phyloP scores from a whole-genome alignment of 2,888 invertebrate species.

The Cheilosia pagana region DNA sequence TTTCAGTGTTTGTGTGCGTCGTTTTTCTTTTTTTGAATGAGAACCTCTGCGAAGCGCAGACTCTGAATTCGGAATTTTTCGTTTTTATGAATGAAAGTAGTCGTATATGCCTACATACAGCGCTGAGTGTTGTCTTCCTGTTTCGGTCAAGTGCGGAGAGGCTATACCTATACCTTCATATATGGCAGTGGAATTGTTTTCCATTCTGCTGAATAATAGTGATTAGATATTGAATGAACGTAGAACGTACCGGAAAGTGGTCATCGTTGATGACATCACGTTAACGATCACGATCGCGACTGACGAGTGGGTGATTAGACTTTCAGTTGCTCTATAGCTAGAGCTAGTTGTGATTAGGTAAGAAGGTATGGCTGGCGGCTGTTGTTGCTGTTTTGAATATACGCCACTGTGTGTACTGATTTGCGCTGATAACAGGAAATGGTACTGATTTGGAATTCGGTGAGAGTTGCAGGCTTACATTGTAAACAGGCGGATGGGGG shows the following conservation, averaged over 20 bases:
- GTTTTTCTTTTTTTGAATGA: neutral
- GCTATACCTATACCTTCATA: neutral
- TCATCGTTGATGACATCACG: conserved; percentile 61
- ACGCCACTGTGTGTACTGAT: conserved; percentile 13
- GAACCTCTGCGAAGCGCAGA: conserved; percentile 32
- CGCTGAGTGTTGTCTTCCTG: conserved; percentile 43
- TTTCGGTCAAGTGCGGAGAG: conserved; percentile 5
- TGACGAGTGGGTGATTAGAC: conserved; percentile 46
- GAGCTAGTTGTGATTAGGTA: conserved; percentile 52
- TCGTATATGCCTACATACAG: conserved; percentile 11
- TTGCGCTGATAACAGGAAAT: conserved; percentile 59
- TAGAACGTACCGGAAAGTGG: conserved; percentile 66
- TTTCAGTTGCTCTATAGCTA: conserved; percentile 34
- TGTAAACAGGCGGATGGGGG: too few relatives aligned
- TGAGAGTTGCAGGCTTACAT: conserved; percentile 19
- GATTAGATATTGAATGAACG: conserved; percentile 64
- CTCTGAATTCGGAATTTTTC: conserved; percentile 32
- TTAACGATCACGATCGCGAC: conserved; percentile 5
- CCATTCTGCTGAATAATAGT: conserved; percentile 53
- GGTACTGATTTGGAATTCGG: conserved; percentile 46
- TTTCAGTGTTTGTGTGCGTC: neutral
- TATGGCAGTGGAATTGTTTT: conserved; percentile 44
- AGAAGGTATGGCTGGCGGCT: conserved; percentile 21
- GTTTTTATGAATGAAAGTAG: conserved; percentile 54
- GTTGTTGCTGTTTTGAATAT: conserved; percentile 15